Percentiles rank a stretch among this genome's conserved stretches.
phyloP scores from a whole-genome alignment of 2,888 invertebrate species.

The Rhagophthalmus giganteus region DNA sequence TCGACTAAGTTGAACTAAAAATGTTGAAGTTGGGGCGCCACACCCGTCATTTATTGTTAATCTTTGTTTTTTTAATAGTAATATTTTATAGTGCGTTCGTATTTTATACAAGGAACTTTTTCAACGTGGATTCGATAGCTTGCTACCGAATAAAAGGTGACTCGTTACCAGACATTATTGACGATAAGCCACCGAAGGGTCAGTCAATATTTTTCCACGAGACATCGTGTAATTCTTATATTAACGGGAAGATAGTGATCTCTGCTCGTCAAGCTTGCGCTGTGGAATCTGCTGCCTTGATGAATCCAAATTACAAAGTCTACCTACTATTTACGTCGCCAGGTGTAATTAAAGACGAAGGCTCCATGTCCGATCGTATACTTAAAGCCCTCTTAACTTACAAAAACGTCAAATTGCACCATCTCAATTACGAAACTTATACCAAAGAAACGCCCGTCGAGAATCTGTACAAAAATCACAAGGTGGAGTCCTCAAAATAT shows the following conservation, averaged over 20 bases:
- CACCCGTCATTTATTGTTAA: neutral
- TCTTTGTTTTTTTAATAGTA: conserved; percentile 1
- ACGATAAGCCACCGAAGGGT: conserved; percentile 45
- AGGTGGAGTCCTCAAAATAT: conserved; percentile 60
- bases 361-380: conserved; percentile 44
- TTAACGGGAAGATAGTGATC: conserved; percentile 54
- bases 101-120: conserved; percentile 4
- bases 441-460: conserved; percentile 62
- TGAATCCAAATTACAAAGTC: conserved; percentile 62
- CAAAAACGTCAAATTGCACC: conserved; percentile 58
- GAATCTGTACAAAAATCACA: conserved; percentile 57
- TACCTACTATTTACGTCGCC: conserved; percentile 61
- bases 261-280: conserved; percentile 67
- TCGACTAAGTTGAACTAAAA: too few species aligned
- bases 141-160: conserved; percentile 42
- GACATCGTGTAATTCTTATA: conserved; percentile 61
- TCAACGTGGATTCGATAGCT: conserved; percentile 35
- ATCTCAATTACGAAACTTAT: conserved; percentile 59
- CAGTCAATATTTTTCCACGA: conserved; percentile 69
- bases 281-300: conserved; percentile 67
- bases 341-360: conserved; percentile 41
- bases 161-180: conserved; percentile 46
- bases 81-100: conserved; percentile 5
- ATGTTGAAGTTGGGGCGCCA: conserved; percentile 4
- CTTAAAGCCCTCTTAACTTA: conserved; percentile 54